Conservation (phyloP, 2,113 vertebrate species). For the Dolichotis patagonum region DNA sequence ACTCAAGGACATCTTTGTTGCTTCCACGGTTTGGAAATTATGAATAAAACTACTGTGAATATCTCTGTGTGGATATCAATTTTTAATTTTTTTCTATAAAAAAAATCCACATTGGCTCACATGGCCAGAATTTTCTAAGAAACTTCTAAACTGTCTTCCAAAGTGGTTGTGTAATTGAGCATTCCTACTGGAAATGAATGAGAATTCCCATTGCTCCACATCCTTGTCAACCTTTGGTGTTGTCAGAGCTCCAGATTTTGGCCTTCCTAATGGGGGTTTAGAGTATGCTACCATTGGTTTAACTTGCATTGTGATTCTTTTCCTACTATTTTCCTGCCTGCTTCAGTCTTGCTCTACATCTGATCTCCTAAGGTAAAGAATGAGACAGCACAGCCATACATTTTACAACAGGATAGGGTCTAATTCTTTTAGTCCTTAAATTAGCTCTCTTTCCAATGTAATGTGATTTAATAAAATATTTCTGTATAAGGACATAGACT, state of each 20-base stretch:
- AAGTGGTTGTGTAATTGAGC: neutral
- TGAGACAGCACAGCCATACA: neutral
- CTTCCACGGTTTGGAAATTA: neutral
- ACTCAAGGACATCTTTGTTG: neutral
- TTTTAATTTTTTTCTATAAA: neutral
- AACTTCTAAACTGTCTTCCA: neutral
- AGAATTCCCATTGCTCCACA: neutral
- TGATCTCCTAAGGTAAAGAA: neutral
- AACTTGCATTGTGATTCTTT: neutral
- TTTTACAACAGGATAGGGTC: neutral
- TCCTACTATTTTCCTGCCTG: neutral
- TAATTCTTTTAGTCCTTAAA: neutral
- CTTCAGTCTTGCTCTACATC: neutral
- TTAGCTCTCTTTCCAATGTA: neutral
- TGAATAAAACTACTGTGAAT: neutral
- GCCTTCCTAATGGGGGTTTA: neutral
- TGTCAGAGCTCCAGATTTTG: neutral
- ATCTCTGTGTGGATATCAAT: neutral
- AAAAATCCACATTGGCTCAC: neutral
- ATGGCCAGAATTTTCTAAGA: neutral
- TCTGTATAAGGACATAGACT: neutral
- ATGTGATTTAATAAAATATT: slow-evolving; percentile 2
- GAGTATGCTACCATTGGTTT: neutral
- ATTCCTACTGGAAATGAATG: neutral
- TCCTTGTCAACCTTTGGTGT: neutral